Evolutionary conservation across 1,140 invertebrate species (phyloP), one percentile per base, ranked within the genome.

Genomic region (Daktulosphaira vitifoliae): DNA sequence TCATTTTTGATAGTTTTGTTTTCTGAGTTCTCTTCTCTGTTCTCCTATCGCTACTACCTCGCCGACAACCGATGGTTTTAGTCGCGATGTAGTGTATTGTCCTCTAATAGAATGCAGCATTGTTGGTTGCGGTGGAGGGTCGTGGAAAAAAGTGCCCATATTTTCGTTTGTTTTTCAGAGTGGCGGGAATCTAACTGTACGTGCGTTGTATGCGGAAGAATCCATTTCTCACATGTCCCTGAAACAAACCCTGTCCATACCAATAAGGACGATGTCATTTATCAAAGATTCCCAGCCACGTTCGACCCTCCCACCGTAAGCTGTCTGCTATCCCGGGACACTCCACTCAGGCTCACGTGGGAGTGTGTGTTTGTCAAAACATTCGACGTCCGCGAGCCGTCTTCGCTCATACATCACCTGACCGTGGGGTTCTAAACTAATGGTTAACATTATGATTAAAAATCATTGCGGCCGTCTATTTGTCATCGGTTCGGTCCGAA

Each of bases 171-270:
- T 5, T 16, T 38, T n/a, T 2, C 13, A 25, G 7, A 33, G 11
- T 33, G 56, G 42, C 42, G 56, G 29, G 23, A 3, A n/a, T 62
- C 42, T 9, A 62, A 48, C 26, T 39, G 56, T 62, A 62, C 56
- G 56, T 62, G 56, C 20, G 56, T 22, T 62, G 56, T 62, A 25
- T 62, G 56, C 56, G 56, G 56, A 62, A 62, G 56, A 62, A 62
- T 62, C 56, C 56, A 62, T 62, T 62, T 62, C 56, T 62, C 56
- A 62, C 56, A 46, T 62, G 56, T 62, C 56, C 56, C 56, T 62
- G 56, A 62, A 62, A 62, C 56, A 62, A 62, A 62, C 56, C 56
- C 56, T 62, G 56, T 62, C 56, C 56, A 62, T 62, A 62, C 56
- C 56, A 62, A 62, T 62, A 62, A 62, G 56, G 56, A 62, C 56